A percentile compares a stretch with the other conserved stretches of the same genome.
Conservation (phyloP, 2,113 vertebrate genomes). For the Aegithalos caudatus region DNA sequence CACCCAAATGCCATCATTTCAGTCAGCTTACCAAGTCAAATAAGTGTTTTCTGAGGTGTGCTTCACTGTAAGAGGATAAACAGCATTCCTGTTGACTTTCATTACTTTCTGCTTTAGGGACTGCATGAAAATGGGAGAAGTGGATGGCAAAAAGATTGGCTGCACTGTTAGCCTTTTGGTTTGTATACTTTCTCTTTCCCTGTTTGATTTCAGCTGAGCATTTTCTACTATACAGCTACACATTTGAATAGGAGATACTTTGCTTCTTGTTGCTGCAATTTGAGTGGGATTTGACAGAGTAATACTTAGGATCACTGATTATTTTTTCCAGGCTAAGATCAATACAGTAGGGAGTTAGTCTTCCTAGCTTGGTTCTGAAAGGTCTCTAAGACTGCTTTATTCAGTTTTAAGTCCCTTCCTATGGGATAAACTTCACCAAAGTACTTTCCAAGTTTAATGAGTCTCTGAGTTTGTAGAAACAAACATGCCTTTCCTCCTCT, state of each 20-base stretch:
- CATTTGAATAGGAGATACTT: not conserved
- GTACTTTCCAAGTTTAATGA: not conserved
- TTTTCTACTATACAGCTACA: not conserved
- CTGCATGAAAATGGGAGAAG: constrained; percentile 98
- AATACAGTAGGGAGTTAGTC: not conserved
- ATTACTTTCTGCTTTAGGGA: constrained; percentile 79
- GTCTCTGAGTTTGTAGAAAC: not conserved
- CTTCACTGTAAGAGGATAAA: not conserved
- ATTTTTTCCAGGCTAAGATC: not conserved
- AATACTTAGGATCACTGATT: not conserved
- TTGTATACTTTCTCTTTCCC: constrained; percentile 48
- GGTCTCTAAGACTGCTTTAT: not conserved
- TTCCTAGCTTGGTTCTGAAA: not conserved
- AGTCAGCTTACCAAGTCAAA: not conserved
- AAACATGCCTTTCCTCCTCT: not conserved
- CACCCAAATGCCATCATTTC: not conserved
- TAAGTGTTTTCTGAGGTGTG: not conserved
- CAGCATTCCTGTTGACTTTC: not conserved
- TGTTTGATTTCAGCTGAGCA: not conserved
- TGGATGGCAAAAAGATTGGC: constrained; percentile 97
- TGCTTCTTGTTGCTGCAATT: not conserved
- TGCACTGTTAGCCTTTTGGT: constrained; percentile 98
- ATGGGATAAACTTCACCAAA: not conserved
- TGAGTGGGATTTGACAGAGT: not conserved
- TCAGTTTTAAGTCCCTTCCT: not conserved